phyloP scores from a whole-genome alignment of 2,888 invertebrate species.

The Sinotaia quadrata region DNA sequence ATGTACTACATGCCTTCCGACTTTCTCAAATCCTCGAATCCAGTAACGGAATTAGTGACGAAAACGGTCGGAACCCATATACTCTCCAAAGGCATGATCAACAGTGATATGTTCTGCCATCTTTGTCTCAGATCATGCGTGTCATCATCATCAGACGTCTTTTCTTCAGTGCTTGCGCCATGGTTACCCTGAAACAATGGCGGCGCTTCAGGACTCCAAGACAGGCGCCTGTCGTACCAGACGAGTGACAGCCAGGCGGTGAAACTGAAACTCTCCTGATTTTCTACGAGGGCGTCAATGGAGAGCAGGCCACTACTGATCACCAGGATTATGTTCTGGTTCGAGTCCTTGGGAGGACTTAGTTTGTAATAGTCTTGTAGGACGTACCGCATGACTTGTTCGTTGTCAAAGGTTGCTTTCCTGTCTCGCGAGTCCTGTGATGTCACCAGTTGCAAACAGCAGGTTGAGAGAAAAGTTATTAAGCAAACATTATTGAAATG shows the following conservation, averaged over 20 bases:
- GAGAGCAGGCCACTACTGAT: constrained; percentile 5
- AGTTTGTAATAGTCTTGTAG: background rate
- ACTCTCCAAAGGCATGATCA: background rate
- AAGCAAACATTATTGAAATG: no score
- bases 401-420: constrained; percentile 7
- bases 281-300: constrained; percentile 21
- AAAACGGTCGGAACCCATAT: constrained; percentile 15
- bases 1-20: no score
- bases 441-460: no score
- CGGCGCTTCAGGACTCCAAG: constrained; percentile 1
- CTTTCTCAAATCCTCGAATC: background rate
- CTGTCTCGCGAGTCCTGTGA: no score
- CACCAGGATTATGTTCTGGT: background rate
- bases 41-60: constrained; percentile 17
- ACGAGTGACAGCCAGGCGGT: constrained; percentile 24
- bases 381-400: background rate
- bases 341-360: background rate
- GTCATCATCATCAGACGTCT: background rate
- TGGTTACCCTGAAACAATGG: background rate
- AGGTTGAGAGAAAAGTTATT: no score
- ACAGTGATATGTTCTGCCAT: background rate
- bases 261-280: constrained; percentile 20
- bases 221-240: constrained; percentile 18
- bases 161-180: background rate
- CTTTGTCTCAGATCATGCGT: background rate